These are phyloP conservation scores for Heliopora coerulea DNA, from an alignment of 92 coral and sea anemone species.

Conservation along the genomic window DNA sequence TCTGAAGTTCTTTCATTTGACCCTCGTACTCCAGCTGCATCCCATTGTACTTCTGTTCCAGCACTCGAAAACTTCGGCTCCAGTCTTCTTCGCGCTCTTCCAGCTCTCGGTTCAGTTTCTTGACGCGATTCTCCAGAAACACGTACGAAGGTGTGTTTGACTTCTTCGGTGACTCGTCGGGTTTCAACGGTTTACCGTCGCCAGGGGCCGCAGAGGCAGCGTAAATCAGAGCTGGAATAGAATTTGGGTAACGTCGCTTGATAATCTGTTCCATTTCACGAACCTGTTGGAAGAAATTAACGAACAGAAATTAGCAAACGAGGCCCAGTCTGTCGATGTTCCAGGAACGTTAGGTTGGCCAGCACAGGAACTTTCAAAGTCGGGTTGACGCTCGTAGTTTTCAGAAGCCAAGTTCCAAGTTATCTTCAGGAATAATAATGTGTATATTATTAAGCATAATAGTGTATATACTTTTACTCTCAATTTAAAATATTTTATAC, in stretches of 20 bases:
- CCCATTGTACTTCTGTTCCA: constrained; percentile 90
- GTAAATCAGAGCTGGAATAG: constrained; percentile 92
- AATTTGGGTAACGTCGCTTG: constrained; percentile 94
- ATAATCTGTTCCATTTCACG: constrained; percentile 99
- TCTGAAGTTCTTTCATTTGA: constrained; percentile 64
- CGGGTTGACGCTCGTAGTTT: too few relatives aligned
- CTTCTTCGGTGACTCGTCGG: constrained; percentile 79
- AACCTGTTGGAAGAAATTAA: constrained; percentile 48
- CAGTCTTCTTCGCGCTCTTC: constrained; percentile 91
- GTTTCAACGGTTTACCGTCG: constrained; percentile 65
- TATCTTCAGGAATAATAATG: too few relatives aligned
- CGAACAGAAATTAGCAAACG: too few relatives aligned
- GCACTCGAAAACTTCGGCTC: constrained; percentile 70
- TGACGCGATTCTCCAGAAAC: constrained; percentile 78
- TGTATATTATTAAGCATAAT: too few relatives aligned
- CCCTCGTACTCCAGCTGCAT: constrained; percentile 85
- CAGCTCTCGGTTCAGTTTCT: constrained; percentile 77
- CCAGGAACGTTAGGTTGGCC: too few relatives aligned
- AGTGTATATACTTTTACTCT: too few relatives aligned
- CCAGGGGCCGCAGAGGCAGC: constrained; percentile 99
- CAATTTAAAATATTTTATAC: too few relatives aligned
- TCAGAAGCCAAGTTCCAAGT: too few relatives aligned
- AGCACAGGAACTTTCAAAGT: too few relatives aligned
- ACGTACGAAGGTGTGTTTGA: constrained; percentile 76
- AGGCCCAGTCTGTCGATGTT: too few relatives aligned